Evolutionary conservation across 1,140 invertebrate species (phyloP).

Genomic region (Trissolcus basalis): DNA sequence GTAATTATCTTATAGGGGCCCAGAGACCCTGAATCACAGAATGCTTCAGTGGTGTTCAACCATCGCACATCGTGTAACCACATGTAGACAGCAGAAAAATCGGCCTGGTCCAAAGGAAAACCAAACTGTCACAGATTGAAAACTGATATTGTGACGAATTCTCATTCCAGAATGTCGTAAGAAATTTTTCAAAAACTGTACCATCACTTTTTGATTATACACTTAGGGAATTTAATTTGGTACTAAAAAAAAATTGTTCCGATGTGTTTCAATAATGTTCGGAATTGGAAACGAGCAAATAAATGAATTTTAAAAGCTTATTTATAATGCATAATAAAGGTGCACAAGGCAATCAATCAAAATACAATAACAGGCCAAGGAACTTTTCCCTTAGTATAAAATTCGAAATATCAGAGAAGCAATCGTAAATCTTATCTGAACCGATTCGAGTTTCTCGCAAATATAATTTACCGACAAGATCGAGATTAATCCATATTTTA

Average conservation of each 20-base stretch:
- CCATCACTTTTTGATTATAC: too few species aligned
- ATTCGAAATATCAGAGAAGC: constrained; percentile 43
- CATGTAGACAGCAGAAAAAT: constrained; percentile 45
- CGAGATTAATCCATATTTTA: constrained; percentile 56
- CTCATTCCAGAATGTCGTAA: too few species aligned
- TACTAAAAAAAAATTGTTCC: neutral
- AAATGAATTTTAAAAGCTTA: neutral
- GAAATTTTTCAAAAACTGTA: too few species aligned
- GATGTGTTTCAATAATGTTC: neutral
- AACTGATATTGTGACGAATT: neutral
- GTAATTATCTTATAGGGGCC: constrained; percentile 75
- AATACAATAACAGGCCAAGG: constrained; percentile 37
- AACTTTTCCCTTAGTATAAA: constrained; percentile 48
- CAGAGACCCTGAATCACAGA: constrained; percentile 70
- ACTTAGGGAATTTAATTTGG: neutral
- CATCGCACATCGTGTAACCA: constrained; percentile 34
- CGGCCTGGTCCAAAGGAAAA: neutral
- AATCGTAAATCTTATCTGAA: constrained; percentile 55
- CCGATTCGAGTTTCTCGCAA: constrained; percentile 55
- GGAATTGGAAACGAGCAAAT: neutral
- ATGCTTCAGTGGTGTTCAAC: constrained; percentile 73
- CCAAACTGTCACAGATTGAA: too few species aligned
- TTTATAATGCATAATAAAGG: constrained; percentile 21
- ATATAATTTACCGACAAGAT: constrained; percentile 56
- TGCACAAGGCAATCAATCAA: constrained; percentile 39